Base-by-base conservation (phyloP, 2,797 vertebrate genomes). In the Darevskia nairensis region DNA sequence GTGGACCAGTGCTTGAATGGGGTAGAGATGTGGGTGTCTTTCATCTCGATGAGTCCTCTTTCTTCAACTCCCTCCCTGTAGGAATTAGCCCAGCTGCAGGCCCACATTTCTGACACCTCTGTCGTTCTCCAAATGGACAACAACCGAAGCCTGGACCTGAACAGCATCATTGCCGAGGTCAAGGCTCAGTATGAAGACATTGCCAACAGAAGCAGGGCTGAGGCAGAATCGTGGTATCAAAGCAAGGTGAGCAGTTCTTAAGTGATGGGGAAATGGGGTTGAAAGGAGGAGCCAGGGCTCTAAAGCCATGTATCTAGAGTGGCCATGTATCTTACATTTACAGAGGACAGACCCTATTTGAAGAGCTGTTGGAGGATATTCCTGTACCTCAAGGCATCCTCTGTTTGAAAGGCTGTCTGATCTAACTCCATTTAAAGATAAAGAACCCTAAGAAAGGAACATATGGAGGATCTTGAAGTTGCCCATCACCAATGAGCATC, bases 61-160 rank as follows among this genome's bases (percentile, higher is more conserved):
- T 0, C 4, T 83, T 41, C 19, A 23, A n/a, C 82, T 23, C 68
- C 29, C 68, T 3, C 1, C 5, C 41, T 50, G 4, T 41, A 98
- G 98, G 98, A 99, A 96, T 96, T 98, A 90, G 96, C 95, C 93
- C 98, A 98, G 94, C 97, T 98, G 88, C 98, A 98, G 94, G 89
- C 97, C 35, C 98, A 98, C 96, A 97, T 98, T 91, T 96, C 95
- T 5, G 97, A 98, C 93, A 99, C 98, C 2, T 98, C 98, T 0
- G 97, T 98, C 64, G 90, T 98, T 4, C 97, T 99, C 44, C 97
- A 98, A 94, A 98, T 98, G 98, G 98, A 98, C 96, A 98, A 98
- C 96, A 98, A 97, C 95, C 97, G 97, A 80, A 97, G 90, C 89
- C 94, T 98, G 94, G 97, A 98, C 91, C 96, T 98, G 94, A 94